Percentiles rank a stretch among this genome's conserved stretches.
phyloP scores from a whole-genome alignment of 2,113 vertebrate species.

The Pelmatolapia mariae region DNA sequence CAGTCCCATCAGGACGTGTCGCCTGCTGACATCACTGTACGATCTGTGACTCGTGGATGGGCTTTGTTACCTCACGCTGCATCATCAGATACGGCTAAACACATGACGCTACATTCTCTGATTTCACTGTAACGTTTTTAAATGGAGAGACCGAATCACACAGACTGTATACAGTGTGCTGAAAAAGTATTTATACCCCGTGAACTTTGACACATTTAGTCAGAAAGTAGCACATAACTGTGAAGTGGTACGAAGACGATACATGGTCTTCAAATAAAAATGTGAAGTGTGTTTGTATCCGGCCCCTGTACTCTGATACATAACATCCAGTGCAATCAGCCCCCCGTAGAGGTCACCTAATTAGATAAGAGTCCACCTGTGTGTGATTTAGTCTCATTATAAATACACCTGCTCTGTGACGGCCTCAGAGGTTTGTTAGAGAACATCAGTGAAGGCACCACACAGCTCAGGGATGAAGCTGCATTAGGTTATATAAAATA shows the following conservation, averaged over 20 bases:
- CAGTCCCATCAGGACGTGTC: neutral
- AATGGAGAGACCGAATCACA: accelerated
- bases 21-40: neutral
- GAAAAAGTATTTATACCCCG: accelerated
- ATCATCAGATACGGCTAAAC: neutral
- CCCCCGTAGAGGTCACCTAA: accelerated
- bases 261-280: neutral
- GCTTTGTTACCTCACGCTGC: neutral
- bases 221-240: neutral
- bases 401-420: neutral
- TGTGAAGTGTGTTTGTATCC: neutral
- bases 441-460: neutral
- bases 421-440: neutral
- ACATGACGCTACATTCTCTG: accelerated
- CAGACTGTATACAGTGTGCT: neutral
- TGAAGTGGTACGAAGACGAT: neutral
- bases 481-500: neutral
- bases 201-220: neutral
- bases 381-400: neutral
- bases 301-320: neutral
- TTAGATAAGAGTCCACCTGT: accelerated
- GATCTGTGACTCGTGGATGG: neutral
- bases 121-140: neutral
- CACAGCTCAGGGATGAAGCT: neutral
- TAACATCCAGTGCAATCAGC: neutral